Conservation (phyloP, 2,888 invertebrate species). For the Nephrotoma flavescens region DNA sequence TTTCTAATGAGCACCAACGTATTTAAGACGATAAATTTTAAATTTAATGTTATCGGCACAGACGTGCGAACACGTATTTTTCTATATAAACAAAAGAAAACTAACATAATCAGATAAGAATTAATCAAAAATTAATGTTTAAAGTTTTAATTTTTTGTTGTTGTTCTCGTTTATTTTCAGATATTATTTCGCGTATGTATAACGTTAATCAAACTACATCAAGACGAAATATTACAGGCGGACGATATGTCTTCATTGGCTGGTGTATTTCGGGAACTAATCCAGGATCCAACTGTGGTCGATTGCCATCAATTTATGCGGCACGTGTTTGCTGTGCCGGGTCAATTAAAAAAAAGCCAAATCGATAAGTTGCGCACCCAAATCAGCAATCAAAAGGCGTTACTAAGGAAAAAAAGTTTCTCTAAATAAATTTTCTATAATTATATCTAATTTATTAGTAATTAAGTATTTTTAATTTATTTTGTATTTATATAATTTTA, state of each 20-base stretch:
- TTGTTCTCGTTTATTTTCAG: slow-evolving; percentile 16
- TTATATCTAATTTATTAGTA: not conserved
- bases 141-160: not conserved
- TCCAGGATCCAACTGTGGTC: slow-evolving; percentile 59
- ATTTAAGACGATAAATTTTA: too few relatives aligned
- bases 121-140: not conserved
- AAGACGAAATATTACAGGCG: slow-evolving; percentile 54
- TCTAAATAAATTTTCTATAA: not conserved
- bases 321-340: slow-evolving; percentile 71
- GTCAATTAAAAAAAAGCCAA: slow-evolving; percentile 20
- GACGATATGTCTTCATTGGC: slow-evolving; percentile 70
- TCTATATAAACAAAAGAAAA: too few relatives aligned
- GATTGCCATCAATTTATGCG: slow-evolving; percentile 84
- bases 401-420: not conserved
- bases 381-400: not conserved
- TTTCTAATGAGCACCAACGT: too few relatives aligned
- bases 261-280: slow-evolving; percentile 68
- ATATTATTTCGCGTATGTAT: slow-evolving; percentile 80
- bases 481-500: not conserved
- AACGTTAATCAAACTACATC: slow-evolving; percentile 63
- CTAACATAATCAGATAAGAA: too few relatives aligned
- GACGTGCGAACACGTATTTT: too few relatives aligned
- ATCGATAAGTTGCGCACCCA: not conserved
- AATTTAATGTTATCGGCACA: too few relatives aligned
- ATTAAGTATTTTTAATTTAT: not conserved